Conservation (phyloP, 2,113 vertebrate species). For the Perca schrenkii region DNA sequence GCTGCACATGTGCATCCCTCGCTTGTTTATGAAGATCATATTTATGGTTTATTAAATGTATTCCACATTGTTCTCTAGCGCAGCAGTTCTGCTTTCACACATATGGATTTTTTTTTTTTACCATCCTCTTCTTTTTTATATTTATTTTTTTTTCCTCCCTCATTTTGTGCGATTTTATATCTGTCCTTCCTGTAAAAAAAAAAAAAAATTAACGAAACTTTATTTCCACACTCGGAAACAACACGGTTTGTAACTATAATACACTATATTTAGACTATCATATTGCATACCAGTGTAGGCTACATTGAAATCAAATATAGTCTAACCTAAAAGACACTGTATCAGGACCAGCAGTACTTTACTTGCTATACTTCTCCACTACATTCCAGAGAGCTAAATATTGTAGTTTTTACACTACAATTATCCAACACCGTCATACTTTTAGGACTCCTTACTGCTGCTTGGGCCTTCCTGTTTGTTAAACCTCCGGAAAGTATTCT, state of each 20-base stretch:
- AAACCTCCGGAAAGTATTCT: neutral
- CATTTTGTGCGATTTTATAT: neutral
- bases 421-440: too few species aligned
- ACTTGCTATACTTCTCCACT: too few species aligned
- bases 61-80: neutral
- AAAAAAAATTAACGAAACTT: too few species aligned
- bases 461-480: neutral
- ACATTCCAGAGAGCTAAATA: too few species aligned
- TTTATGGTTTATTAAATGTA: neutral
- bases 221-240: neutral
- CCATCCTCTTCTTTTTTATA: neutral
- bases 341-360: too few species aligned
- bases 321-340: too few species aligned
- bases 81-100: too few species aligned
- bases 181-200: neutral
- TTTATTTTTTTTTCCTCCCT: neutral
- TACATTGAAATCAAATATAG: too few species aligned
- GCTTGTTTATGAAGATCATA: neutral
- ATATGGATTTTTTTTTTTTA: too few species aligned
- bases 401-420: too few species aligned
- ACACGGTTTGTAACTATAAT: neutral
- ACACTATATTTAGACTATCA: neutral
- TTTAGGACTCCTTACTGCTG: neutral
- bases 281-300: neutral
- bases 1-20: neutral